Evolutionary conservation across 2,888 invertebrate genomes (phyloP), one percentile per base, ranked within the genome.

Genomic region (Reticulitermes lucifugus): DNA sequence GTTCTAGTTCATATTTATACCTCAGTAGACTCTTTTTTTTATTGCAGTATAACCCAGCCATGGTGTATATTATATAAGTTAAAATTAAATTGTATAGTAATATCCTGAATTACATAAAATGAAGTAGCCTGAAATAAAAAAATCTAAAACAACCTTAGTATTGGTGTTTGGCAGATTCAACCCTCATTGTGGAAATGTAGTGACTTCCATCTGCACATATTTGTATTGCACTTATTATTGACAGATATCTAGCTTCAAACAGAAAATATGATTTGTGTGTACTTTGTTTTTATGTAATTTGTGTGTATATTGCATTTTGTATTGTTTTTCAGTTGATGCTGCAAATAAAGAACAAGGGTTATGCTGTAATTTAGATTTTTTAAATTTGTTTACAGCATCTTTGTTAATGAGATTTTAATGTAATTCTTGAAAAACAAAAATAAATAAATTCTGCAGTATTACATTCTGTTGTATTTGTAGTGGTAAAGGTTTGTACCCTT

Each of bases 1-100:
- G 9, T 4, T 43, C 46, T 51, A 77, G 77, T 77, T 77, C 22
- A 46, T 77, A 51, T 43, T 46, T 77, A 46, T 77, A 46, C 46
- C 46, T 77, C 77, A 46, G 21, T 77, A 77, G 18, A 55, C 46
- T 2, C 9, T n/a, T 46, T 46, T 46, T 77, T 46, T 77, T 77
- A 77, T 77, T 77, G 41, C 77, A 77, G 77, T 75, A 43, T 75
- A 75, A 75, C 43, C 75, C 75, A 75, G 43, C 3, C 51, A 77
- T 77, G 77, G 21, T 77, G 46, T 77, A 51, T 77, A n/a, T 77
- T 73, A 73, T 73, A 41, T 73, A 73, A 41, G 35, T 35, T 41
- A 41, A 46, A 77, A 73, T 73, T 46, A 25, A 65, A 77, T 77
- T 77, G 77, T 77, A 77, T 22, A 51, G 46, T 77, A 46, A 51